Evolutionary conservation across 2,113 vertebrate species (phyloP).

Genomic region (Megaceryle maxima): DNA sequence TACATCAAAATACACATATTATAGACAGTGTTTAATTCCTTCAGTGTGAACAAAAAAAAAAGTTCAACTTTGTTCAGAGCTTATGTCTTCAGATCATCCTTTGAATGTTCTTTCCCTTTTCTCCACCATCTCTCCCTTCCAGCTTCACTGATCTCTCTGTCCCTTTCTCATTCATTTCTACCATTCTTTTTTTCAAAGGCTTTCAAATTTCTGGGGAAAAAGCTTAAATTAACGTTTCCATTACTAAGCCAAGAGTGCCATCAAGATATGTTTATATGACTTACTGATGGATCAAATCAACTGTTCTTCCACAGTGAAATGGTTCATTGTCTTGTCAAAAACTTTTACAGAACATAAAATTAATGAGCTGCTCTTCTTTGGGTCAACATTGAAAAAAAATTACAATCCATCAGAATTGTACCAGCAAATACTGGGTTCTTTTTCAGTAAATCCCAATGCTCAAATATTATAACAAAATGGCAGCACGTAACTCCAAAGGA

Average conservation of each 20-base stretch:
- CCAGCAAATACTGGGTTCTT: rapidly evolving
- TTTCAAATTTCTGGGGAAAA: neutral
- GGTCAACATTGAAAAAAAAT: neutral
- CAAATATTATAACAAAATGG: neutral
- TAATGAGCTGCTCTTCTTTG: neutral
- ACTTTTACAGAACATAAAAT: neutral
- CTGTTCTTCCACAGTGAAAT: neutral
- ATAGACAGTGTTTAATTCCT: neutral
- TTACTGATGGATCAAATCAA: neutral
- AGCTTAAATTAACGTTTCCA: neutral
- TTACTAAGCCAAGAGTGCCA: neutral
- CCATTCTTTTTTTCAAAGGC: neutral
- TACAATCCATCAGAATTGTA: neutral
- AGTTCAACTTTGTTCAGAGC: neutral
- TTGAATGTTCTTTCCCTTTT: neutral
- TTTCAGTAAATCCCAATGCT: neutral
- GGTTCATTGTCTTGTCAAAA: neutral
- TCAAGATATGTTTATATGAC: neutral
- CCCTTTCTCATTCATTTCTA: neutral
- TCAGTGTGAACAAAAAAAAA: neutral
- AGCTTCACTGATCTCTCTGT: neutral
- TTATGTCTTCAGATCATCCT: neutral
- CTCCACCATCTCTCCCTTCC: neutral
- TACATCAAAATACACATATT: neutral
- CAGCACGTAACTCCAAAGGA: rapidly evolving